Base-by-base conservation (phyloP, 2,888 invertebrate genomes). In the Caenorhabditis wallacei region DNA sequence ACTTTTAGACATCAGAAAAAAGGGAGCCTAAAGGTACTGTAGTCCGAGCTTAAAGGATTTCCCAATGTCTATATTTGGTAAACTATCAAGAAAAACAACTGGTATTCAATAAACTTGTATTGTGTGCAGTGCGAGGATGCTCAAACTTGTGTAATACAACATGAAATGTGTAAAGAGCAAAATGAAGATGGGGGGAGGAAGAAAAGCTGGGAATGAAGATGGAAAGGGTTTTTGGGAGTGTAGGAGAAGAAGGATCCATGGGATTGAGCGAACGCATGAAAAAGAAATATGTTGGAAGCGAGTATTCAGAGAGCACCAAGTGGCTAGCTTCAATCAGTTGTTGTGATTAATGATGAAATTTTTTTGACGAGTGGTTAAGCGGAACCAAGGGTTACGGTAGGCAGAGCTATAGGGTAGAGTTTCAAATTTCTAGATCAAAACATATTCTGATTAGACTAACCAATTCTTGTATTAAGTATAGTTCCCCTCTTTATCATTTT, bases 161-260 rank as follows among this genome's bases (percentile, higher is more conserved):
- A 82, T 82, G 82, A 82, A 82, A 82, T 82, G 82, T 82, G 82
- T 82, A 82, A 82, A 82, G 83, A 83, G 75, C 75, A 80, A 74
- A 80, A 80, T 78, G 83, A 83, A 82, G 74, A 78, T 69, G 82
- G 56, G 16, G 24, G n/a, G 72, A n/a, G 51, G 64, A 74, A 81
- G 69, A 69, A 68, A 81, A 56, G 63, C 69, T 69, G 63, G 80
- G 75, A 74, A 81, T 70, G 80, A 82, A 76, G 70, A 76, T 64
- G 71, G 68, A 82, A 51, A 66, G 71, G 71, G n/a, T n/a, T n/a
- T 71, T 71, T 59, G 30, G 43, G 40, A 16, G 16, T 16, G 10
- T 40, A 37, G 48, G 43, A 37, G 24, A 11, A 43, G 57, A 26
- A 59, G 11, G 53, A 80, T 69, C 69, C 64, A 70, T 70, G 71